Evolutionary conservation across 2,113 vertebrate genomes (phyloP).

Genomic region (Deroptyus accipitrinus): DNA sequence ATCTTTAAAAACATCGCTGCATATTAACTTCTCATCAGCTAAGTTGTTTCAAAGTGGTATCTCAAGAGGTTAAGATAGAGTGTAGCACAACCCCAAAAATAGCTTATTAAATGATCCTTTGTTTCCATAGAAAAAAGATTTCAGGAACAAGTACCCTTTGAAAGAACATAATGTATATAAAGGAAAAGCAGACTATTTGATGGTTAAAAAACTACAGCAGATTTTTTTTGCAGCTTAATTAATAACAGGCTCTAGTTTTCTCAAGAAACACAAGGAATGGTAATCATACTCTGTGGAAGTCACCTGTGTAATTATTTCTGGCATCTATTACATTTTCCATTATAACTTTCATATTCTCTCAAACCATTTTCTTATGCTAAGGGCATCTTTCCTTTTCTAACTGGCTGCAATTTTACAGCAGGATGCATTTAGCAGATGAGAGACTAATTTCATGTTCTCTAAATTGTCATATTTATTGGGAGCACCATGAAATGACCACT

Average conservation of each 20-base stretch:
- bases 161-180: not conserved
- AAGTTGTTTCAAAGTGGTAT: not conserved
- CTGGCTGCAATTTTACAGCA: slow-evolving; percentile 56
- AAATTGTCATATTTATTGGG: slow-evolving; percentile 2
- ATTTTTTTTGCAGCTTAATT: slow-evolving; percentile 30
- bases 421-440: slow-evolving; percentile 49
- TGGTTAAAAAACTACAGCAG: not conserved
- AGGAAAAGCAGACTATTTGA: not conserved
- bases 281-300: slow-evolving; percentile 6
- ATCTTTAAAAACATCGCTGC: not conserved
- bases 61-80: not conserved
- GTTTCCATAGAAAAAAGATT: not conserved
- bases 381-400: slow-evolving; percentile 43
- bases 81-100: not conserved
- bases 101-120: not conserved
- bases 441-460: slow-evolving; percentile 28
- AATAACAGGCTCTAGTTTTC: not conserved
- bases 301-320: slow-evolving; percentile 69
- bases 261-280: not conserved
- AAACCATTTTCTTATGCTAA: slow-evolving; percentile 33
- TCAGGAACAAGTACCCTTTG: not conserved
- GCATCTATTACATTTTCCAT: slow-evolving; percentile 57
- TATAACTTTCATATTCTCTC: slow-evolving; percentile 33
- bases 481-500: slow-evolving; percentile 24
- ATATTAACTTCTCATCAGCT: not conserved